Base-by-base conservation (phyloP, 2,888 invertebrate species). In the Cerastis leucographa region DNA sequence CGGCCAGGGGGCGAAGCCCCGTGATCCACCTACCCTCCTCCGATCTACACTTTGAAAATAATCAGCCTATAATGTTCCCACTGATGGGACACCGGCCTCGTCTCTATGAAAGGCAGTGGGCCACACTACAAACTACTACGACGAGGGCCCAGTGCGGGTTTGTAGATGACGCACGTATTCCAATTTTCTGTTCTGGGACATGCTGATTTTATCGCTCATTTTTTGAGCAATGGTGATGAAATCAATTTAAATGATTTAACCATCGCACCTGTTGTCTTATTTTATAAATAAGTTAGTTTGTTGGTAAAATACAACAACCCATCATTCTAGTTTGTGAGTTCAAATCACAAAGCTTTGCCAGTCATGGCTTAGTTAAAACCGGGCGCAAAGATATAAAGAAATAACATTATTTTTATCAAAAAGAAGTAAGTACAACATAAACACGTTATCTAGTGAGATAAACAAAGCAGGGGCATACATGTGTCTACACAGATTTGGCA, bases 391-490 rank as follows among this genome's bases (percentile, higher is more conserved):
- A 64, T 25, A 69, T 61, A 54, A 67, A 66, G 42, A 80, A 80
- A 69, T 42, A 80, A 49, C 44, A 65, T 40, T 17, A 35, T 61
- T 79, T 80, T 70, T 84, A 81, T 81, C 81, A 59, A 22, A 54
- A 65, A 17, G 42, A 56, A 17, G 19, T 59, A 59, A 44, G 22
- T 44, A 19, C 29, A 71, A 78, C 40, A 78, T 71, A 84, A 59
- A 83, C 79, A 78, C 11, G 29, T 83, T 81, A 81, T 81, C 66
- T 83, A 46, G 7, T 4, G 68, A 62, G 66, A 84, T 84, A 82
- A 80, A 84, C 44, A 84, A 79, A 84, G 61, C 29, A 17, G 29
- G 42, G 54, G 61, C 40, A 80, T n/a, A n/a, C 49, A 65, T 44
- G 56, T 67, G 14, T 78, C 56, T 40, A 67, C 51, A 83, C n/a